Evolutionary conservation across 2,888 invertebrate genomes (phyloP).

Genomic region (Andrena chrysosceles): DNA sequence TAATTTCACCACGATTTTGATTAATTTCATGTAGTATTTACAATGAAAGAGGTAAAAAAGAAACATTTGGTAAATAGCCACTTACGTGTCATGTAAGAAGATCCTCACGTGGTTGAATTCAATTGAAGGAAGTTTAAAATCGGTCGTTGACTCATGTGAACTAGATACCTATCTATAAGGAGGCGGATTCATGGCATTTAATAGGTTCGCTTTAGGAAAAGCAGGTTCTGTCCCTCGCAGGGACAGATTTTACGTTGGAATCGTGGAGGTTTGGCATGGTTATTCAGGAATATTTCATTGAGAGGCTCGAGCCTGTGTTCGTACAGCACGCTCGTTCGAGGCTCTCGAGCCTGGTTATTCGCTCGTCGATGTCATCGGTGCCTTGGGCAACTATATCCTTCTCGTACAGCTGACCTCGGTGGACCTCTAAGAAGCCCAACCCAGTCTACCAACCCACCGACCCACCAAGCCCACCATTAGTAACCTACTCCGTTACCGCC

Average conservation of each 20-base stretch:
- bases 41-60: slow-evolving; percentile 91
- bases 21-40: slow-evolving; percentile 92
- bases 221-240: background rate
- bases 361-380: slow-evolving; percentile 83
- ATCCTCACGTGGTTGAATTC: too few relatives aligned
- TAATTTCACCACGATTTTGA: slow-evolving; percentile 93
- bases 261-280: slow-evolving; percentile 57
- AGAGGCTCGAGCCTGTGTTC: slow-evolving; percentile 58
- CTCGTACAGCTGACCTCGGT: slow-evolving; percentile 80
- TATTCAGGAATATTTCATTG: slow-evolving; percentile 69
- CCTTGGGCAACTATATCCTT: slow-evolving; percentile 82
- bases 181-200: background rate
- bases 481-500: slow-evolving; percentile 74
- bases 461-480: slow-evolving; percentile 79
- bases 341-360: slow-evolving; percentile 77
- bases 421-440: slow-evolving; percentile 82
- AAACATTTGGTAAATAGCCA: slow-evolving; percentile 87
- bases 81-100: too few relatives aligned
- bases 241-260: slow-evolving; percentile 33
- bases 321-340: slow-evolving; percentile 59
- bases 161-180: background rate
- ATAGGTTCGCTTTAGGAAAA: background rate
- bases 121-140: too few relatives aligned
- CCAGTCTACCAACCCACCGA: slow-evolving; percentile 80
- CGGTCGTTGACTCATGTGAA: too few relatives aligned